A percentile compares a stretch with the other conserved stretches of the same genome.
These are phyloP conservation scores for Anguilla japonica DNA, from an alignment of 2,113 vertebrate genomes.

Conservation along the genomic window DNA sequence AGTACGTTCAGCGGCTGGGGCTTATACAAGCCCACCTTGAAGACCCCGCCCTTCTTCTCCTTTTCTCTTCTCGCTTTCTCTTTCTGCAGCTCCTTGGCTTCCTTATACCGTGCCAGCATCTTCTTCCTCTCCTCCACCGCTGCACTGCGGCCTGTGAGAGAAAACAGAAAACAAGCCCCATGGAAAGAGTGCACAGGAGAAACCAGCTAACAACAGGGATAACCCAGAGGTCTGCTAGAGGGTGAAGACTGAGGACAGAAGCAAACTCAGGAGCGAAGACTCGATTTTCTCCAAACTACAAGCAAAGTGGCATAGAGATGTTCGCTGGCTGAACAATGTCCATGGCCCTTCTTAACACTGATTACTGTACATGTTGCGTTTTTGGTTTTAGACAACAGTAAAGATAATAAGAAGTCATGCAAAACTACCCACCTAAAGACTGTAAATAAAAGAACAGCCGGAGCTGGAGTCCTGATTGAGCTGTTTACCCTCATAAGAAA, in stretches of 20 bases:
- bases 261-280: too few relatives aligned
- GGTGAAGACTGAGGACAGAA: too few relatives aligned
- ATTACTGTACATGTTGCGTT: too few relatives aligned
- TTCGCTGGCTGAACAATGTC: too few relatives aligned
- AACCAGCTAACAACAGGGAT: constrained; percentile 21
- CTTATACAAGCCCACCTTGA: constrained; percentile 83
- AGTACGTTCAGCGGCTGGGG: constrained; percentile 60
- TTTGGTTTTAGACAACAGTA: too few relatives aligned
- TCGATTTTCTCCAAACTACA: background rate
- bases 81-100: constrained; percentile 82
- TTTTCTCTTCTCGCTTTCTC: constrained; percentile 80
- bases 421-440: too few relatives aligned
- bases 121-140: constrained; percentile 71
- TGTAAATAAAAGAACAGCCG: too few relatives aligned
- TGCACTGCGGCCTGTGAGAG: constrained; percentile 26
- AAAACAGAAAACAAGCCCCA: background rate
- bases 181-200: background rate
- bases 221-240: background rate
- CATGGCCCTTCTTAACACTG: too few relatives aligned
- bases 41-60: constrained; percentile 73
- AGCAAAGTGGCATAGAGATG: too few relatives aligned
- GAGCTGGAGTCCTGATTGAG: too few relatives aligned
- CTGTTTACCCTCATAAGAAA: too few relatives aligned
- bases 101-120: constrained; percentile 86
- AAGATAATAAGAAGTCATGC: too few relatives aligned